phyloP scores from a whole-genome alignment of 2,888 invertebrate genomes.

The Ophion obscuratus region DNA sequence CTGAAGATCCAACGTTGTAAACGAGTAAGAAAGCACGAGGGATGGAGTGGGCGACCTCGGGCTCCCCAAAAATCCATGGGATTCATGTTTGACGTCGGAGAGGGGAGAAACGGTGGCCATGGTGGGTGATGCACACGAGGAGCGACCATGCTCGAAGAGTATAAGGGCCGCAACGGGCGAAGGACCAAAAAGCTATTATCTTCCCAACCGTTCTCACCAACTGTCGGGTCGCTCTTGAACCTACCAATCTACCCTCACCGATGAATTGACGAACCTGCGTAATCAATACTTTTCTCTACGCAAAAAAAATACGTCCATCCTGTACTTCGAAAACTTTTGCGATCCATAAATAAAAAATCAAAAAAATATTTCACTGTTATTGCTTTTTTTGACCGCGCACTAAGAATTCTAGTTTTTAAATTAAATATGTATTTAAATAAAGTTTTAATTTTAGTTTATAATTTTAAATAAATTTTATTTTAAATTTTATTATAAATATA shows the following conservation, averaged over 20 bases:
- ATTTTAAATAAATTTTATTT: no score
- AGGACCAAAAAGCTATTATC: slow-evolving; percentile 35
- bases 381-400: background rate
- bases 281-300: background rate
- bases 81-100: slow-evolving; percentile 34
- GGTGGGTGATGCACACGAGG: slow-evolving; percentile 50
- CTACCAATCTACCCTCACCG: background rate
- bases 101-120: slow-evolving; percentile 1
- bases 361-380: background rate
- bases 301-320: background rate
- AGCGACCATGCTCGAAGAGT: slow-evolving; percentile 37
- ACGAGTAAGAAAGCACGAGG: slow-evolving; percentile 56
- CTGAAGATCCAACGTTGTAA: slow-evolving; percentile 38
- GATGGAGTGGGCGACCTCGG: slow-evolving; percentile 50
- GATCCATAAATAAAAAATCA: background rate
- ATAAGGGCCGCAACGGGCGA: background rate
- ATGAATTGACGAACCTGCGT: background rate
- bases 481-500: no score
- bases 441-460: no score
- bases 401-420: background rate
- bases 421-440: no score
- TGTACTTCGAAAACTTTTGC: background rate
- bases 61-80: slow-evolving; percentile 63
- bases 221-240: background rate
- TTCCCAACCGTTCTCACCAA: slow-evolving; percentile 6